Conservation (phyloP, 2,888 invertebrate genomes). For the Ornithoptera priamus region DNA sequence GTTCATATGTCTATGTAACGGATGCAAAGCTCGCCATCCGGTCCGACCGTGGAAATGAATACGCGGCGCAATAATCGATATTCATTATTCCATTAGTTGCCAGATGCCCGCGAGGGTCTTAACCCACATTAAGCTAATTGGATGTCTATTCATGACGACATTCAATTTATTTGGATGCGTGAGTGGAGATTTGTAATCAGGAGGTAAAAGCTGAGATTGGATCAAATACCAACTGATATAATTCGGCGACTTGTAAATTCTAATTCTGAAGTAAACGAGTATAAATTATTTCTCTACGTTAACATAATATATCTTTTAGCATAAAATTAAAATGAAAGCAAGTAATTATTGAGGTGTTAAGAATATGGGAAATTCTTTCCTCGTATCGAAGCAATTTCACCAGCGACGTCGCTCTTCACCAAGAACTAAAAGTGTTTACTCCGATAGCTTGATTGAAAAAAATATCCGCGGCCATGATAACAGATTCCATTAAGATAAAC, state of each 20-base stretch:
- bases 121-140: slow-evolving; percentile 28
- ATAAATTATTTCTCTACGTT: not conserved
- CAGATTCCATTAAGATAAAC: too few species aligned
- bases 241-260: not conserved
- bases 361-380: too few species aligned
- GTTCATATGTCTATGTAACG: not conserved
- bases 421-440: too few species aligned
- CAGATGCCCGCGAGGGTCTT: slow-evolving; percentile 30
- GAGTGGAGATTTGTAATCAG: slow-evolving; percentile 22
- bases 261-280: not conserved
- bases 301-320: not conserved
- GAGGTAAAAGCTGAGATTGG: slow-evolving; percentile 13
- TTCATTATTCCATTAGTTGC: slow-evolving; percentile 32
- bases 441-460: too few species aligned
- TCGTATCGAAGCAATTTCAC: too few species aligned
- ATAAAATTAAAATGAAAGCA: too few species aligned
- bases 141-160: slow-evolving; percentile 28
- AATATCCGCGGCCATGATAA: too few species aligned
- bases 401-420: too few species aligned
- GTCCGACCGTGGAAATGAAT: slow-evolving; percentile 16
- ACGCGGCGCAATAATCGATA: slow-evolving; percentile 29
- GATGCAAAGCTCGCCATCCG: slow-evolving; percentile 1
- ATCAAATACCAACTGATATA: slow-evolving; percentile 6
- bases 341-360: too few species aligned
- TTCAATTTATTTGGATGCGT: slow-evolving; percentile 25